Evolutionary conservation across 92 coral and sea anemone species (phyloP).

Genomic region (Plumapathes pennacea): DNA sequence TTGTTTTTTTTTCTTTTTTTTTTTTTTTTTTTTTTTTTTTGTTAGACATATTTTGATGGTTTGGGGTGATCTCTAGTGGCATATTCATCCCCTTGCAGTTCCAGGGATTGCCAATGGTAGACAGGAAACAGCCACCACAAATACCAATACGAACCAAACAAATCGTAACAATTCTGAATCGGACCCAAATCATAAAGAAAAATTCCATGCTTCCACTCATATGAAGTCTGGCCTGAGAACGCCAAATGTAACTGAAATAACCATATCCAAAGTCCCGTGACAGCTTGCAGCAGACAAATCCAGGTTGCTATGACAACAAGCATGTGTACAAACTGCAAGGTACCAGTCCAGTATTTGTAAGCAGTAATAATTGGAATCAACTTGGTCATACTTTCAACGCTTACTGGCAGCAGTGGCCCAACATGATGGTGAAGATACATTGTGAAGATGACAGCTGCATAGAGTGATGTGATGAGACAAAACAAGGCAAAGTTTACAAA

Average conservation of each 20-base stretch:
- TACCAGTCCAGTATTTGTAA: conserved; percentile 71
- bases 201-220: conserved; percentile 69
- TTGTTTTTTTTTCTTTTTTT: too few species aligned
- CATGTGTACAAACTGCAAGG: conserved; percentile 51
- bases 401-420: conserved; percentile 62
- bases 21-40: too few species aligned
- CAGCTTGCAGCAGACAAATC: conserved; percentile 61
- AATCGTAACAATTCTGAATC: conserved; percentile 54
- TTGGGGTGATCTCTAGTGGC: conserved; percentile 8
- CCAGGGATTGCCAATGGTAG: conserved; percentile 9
- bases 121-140: conserved; percentile 74
- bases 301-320: conserved; percentile 69
- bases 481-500: conserved; percentile 64
- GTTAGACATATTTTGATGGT: conserved; percentile 35
- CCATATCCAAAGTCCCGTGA: conserved; percentile 49
- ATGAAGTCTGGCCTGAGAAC: conserved; percentile 75
- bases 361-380: conserved; percentile 64
- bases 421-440: conserved; percentile 50
- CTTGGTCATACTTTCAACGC: conserved; percentile 63
- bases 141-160: conserved; percentile 69
- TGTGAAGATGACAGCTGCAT: conserved; percentile 53
- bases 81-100: conserved; percentile 13
- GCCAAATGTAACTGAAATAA: conserved; percentile 68
- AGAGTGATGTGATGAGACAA: conserved; percentile 37
- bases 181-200: conserved; percentile 61